phyloP scores from a whole-genome alignment of 2,797 vertebrate species.

The Crenichthys baileyi region DNA sequence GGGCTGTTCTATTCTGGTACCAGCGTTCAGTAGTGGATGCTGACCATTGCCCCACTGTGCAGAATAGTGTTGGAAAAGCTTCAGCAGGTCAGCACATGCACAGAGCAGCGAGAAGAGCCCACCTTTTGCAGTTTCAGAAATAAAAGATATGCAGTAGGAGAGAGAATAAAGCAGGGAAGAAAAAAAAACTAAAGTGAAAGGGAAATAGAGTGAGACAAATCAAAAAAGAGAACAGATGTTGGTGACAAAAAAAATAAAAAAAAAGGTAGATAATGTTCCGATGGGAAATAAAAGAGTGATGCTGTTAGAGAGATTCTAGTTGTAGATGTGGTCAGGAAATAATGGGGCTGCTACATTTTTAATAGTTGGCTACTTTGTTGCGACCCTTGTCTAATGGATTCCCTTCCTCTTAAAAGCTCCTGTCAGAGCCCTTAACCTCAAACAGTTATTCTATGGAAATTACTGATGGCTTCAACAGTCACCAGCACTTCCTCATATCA shows the following conservation, averaged over 20 bases:
- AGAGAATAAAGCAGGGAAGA: slow-evolving; percentile 22
- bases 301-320: slow-evolving; percentile 65
- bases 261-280: slow-evolving; percentile 46
- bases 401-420: slow-evolving; percentile 80
- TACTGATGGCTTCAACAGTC: slow-evolving; percentile 60
- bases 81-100: slow-evolving; percentile 49
- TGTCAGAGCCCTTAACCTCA: slow-evolving; percentile 72
- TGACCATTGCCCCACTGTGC: slow-evolving; percentile 59
- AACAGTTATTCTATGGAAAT: slow-evolving; percentile 69
- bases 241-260: slow-evolving; percentile 47
- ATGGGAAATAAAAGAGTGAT: slow-evolving; percentile 64
- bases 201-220: slow-evolving; percentile 42
- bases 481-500: slow-evolving; percentile 60
- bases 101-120: slow-evolving; percentile 35
- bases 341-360: slow-evolving; percentile 86
- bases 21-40: slow-evolving; percentile 63
- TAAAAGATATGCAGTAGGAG: slow-evolving; percentile 49
- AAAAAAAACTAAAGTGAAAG: slow-evolving; percentile 27
- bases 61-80: slow-evolving; percentile 54
- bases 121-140: slow-evolving; percentile 52
- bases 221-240: slow-evolving; percentile 60
- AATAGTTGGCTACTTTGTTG: slow-evolving; percentile 85
- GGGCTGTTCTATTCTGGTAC: slow-evolving; percentile 73
- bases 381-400: slow-evolving; percentile 84
- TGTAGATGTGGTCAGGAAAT: slow-evolving; percentile 75